phyloP scores from a whole-genome alignment of 2,888 invertebrate genomes.

The Leistus spinibarbis region DNA sequence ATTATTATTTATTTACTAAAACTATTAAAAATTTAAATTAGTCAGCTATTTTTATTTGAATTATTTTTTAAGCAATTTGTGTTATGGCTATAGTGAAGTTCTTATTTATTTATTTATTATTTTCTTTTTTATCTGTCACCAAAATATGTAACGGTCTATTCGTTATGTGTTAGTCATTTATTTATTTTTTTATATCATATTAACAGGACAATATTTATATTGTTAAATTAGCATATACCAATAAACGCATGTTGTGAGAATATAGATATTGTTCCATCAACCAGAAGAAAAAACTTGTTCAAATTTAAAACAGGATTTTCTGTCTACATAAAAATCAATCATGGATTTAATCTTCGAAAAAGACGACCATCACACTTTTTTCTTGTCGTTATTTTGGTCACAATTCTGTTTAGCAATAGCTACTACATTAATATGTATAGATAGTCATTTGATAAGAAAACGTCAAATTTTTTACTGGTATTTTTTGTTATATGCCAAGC shows the following conservation, averaged over 20 bases:
- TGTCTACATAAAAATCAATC: not conserved
- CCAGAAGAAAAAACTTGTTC: conserved; percentile 12
- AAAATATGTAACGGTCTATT: conserved; percentile 6
- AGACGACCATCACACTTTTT: too few relatives aligned
- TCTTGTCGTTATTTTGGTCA: too few relatives aligned
- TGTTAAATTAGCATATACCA: conserved; percentile 28
- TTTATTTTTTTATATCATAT: conserved; percentile 18
- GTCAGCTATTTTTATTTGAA: not conserved
- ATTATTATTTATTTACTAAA: not conserved
- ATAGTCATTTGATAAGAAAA: conserved; percentile 12
- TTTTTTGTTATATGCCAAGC: conserved; percentile 8
- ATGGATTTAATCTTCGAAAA: too few relatives aligned
- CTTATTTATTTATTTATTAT: conserved; percentile 11
- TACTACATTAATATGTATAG: conserved; percentile 24
- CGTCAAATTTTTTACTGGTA: conserved; percentile 10
- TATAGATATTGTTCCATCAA: not conserved
- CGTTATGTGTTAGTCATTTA: conserved; percentile 4
- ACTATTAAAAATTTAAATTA: not conserved
- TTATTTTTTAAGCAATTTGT: conserved; percentile 1
- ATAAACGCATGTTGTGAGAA: conserved; percentile 15
- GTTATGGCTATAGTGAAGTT: not conserved
- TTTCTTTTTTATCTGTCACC: conserved; percentile 13
- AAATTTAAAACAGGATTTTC: conserved; percentile 20
- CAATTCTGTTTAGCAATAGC: conserved; percentile 5
- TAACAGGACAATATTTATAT: conserved; percentile 19